These are phyloP conservation scores for Scotopteryx bipunctaria DNA, from an alignment of 2,888 invertebrate genomes.

Conservation along the genomic window DNA sequence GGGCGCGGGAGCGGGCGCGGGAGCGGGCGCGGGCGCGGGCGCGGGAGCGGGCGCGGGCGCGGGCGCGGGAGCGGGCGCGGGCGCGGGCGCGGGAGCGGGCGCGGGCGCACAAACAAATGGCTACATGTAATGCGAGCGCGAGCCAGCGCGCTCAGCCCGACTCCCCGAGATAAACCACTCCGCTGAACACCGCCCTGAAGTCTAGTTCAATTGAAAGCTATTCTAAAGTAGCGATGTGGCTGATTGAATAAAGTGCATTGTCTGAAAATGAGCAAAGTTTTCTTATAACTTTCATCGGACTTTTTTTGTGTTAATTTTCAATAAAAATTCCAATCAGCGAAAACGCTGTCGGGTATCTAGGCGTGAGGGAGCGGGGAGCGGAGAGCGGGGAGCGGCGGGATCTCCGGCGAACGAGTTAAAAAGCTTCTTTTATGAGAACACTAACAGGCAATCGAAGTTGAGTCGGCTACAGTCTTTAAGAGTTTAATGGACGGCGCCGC, in stretches of 20 bases:
- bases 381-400: neutral
- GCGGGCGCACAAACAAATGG: neutral
- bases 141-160: conserved; percentile 2
- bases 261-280: conserved; percentile 18
- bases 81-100: too few relatives aligned
- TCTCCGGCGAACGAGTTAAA: conserved; percentile 32
- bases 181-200: neutral
- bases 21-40: too few relatives aligned
- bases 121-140: conserved; percentile 1
- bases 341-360: neutral
- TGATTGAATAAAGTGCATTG: conserved; percentile 7
- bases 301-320: conserved; percentile 25
- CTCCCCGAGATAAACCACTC: neutral
- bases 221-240: neutral
- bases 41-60: too few relatives aligned
- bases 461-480: conserved; percentile 35
- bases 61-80: too few relatives aligned
- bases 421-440: conserved; percentile 42
- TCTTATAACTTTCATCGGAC: neutral
- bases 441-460: conserved; percentile 50
- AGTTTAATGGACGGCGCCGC: conserved; percentile 38
- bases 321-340: conserved; percentile 31
- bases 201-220: conserved; percentile 6
- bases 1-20: too few relatives aligned
- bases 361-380: neutral